Evolutionary conservation across 2,797 vertebrate species (phyloP), one percentile per base, ranked within the genome.

Genomic region (Amazona finschi): DNA sequence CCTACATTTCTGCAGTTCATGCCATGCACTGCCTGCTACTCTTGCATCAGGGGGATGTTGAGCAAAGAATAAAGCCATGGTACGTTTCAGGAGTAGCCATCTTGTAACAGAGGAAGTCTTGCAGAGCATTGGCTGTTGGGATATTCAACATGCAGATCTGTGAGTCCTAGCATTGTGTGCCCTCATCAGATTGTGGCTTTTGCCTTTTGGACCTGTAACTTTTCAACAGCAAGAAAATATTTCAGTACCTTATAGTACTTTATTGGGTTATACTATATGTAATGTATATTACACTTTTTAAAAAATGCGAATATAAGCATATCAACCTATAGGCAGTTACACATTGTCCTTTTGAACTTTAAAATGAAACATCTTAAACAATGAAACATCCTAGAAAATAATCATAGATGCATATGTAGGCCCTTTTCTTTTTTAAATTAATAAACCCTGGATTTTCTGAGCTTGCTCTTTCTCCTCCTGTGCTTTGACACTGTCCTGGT

Each of bases 31-130:
- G 12, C 52, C n/a, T 79, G 13, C 31, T 71, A 6, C 58, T 67
- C 49, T 27, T 47, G 18, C 39, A 50, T 55, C 47, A 36, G 3
- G 33, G 31, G 50, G 31, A 44, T 2, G 0, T 9, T 0, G 1
- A 55, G 28, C 58, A 78, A 91, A 65, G 41, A 66, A 53, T 27
- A 73, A 78, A 74, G 36, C 20, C 6, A 6, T 7, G 28, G 31
- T 55, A 19, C 3, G 1, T 52, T 79, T 85, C 47, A 73, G 71
- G 7, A 53, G 20, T 33, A 49, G 25, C 12, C 4, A 5, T 57
- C 41, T 28, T 36, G 9, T 70, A 83, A 22, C 39, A 80, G 46
- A 70, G 46, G 36, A 71, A 43, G 36, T 44, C 52, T 74, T 55
- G 38, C 50, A 82, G 31, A 78, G 8, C 38, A 36, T 7, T 49